Evolutionary conservation across 2,888 invertebrate species (phyloP).

Genomic region (Lasioglossum vierecki): DNA sequence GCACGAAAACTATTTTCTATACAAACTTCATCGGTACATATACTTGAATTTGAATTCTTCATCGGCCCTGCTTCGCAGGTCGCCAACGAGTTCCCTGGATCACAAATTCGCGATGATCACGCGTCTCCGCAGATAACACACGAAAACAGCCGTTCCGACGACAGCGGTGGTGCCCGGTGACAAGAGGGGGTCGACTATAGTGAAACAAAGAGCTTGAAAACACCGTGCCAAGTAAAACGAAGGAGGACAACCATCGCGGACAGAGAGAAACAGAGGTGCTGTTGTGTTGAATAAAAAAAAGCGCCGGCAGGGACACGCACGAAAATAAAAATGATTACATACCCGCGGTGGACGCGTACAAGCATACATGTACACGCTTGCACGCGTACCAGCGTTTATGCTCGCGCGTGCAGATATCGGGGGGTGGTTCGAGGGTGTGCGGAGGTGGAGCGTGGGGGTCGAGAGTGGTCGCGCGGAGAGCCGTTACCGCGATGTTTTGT

Average conservation of each 20-base stretch:
- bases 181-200: neutral
- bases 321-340: slow-evolving; percentile 78
- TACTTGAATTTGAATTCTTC: no score
- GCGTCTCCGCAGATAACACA: neutral
- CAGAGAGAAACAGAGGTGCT: neutral
- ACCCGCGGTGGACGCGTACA: slow-evolving; percentile 50
- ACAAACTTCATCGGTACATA: no score
- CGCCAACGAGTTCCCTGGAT: neutral
- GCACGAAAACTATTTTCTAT: no score
- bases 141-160: neutral
- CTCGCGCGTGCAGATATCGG: slow-evolving; percentile 61
- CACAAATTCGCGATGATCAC: neutral
- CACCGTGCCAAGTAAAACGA: neutral
- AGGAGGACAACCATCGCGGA: neutral
- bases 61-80: neutral
- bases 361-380: slow-evolving; percentile 50
- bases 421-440: slow-evolving; percentile 24
- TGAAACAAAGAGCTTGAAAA: neutral
- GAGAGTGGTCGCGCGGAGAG: slow-evolving; percentile 60
- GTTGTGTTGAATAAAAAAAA: slow-evolving; percentile 61
- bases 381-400: slow-evolving; percentile 56
- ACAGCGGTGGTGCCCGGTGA: neutral
- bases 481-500: slow-evolving; percentile 81
- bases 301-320: slow-evolving; percentile 67
- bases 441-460: slow-evolving; percentile 26